Evolutionary conservation across 2,797 vertebrate genomes (phyloP).

Genomic region (Mormyrus proboscirostris): DNA sequence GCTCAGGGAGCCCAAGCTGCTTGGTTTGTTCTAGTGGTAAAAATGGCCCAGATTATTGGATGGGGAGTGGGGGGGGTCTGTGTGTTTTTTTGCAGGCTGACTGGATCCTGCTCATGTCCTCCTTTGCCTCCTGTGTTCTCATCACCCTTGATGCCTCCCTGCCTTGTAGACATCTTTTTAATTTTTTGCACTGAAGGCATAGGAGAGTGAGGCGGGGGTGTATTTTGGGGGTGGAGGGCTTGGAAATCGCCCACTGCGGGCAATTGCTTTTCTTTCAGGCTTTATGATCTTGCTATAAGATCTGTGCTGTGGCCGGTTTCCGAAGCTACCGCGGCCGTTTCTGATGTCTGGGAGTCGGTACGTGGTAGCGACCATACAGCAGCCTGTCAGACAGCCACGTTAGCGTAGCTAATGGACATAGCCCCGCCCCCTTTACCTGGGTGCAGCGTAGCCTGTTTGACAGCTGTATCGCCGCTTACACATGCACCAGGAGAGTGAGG

Average conservation of each 20-base stretch:
- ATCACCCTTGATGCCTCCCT: constrained; percentile 19
- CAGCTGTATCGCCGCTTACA: background rate
- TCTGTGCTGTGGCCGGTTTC: background rate
- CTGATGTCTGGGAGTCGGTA: background rate
- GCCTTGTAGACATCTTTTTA: constrained; percentile 14
- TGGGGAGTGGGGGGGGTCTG: background rate
- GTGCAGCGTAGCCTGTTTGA: background rate
- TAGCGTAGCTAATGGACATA: background rate
- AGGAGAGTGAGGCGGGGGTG: constrained; percentile 21
- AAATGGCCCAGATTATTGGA: background rate
- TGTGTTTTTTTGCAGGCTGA: background rate
- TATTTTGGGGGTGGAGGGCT: background rate
- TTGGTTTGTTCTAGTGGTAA: background rate
- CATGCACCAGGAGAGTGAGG: background rate
- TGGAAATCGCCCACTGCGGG: constrained; percentile 13
- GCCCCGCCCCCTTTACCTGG: background rate
- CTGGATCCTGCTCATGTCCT: background rate
- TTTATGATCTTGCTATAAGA: background rate
- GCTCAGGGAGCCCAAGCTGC: background rate
- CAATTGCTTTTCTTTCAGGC: background rate
- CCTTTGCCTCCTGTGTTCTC: background rate
- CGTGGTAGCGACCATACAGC: background rate
- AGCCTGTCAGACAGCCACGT: background rate
- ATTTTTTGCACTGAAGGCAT: constrained; percentile 24
- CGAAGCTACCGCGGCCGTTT: background rate